Evolutionary conservation across 64 coral and sea anemone genomes (phyloP).

Genomic region (Montipora foliosa): DNA sequence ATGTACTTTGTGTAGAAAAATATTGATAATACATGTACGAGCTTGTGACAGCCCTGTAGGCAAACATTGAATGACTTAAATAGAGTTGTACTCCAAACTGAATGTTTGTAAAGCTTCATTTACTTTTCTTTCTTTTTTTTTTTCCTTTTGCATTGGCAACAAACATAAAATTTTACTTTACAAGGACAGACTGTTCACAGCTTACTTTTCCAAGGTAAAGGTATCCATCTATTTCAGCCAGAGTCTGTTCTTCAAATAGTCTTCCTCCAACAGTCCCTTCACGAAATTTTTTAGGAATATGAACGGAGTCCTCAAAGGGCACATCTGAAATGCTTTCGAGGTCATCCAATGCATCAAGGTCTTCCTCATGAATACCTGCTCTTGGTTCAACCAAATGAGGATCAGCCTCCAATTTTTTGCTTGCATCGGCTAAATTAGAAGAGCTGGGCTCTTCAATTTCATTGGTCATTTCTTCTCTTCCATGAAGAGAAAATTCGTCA

Average conservation of each 20-base stretch:
- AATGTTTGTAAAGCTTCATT: too few relatives aligned
- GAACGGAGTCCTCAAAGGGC: not conserved
- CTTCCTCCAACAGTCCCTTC: constrained; percentile 84
- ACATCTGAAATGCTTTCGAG: not conserved
- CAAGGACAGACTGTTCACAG: too few relatives aligned
- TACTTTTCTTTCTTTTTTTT: too few relatives aligned
- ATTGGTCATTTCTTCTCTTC: not conserved
- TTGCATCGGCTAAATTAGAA: not conserved
- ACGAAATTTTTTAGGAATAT: constrained; percentile 28
- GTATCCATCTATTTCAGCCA: constrained; percentile 94
- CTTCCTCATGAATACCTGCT: not conserved
- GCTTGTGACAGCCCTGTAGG: too few relatives aligned
- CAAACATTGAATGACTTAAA: too few relatives aligned
- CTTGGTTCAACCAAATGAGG: not conserved
- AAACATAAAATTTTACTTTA: too few relatives aligned
- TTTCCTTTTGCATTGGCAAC: too few relatives aligned
- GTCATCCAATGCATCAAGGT: not conserved
- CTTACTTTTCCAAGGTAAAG: constrained; percentile 85
- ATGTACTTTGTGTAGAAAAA: too few relatives aligned
- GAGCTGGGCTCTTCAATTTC: not conserved
- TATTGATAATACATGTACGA: too few relatives aligned
- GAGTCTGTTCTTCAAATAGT: constrained; percentile 83
- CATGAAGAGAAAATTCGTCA: constrained; percentile 14
- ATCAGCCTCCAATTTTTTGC: not conserved
- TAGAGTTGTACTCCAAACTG: too few relatives aligned